These are phyloP conservation scores for Apostichopus japonicus DNA, from an alignment of 35 echinoderm and acorn worm species.

Conservation along the genomic window DNA sequence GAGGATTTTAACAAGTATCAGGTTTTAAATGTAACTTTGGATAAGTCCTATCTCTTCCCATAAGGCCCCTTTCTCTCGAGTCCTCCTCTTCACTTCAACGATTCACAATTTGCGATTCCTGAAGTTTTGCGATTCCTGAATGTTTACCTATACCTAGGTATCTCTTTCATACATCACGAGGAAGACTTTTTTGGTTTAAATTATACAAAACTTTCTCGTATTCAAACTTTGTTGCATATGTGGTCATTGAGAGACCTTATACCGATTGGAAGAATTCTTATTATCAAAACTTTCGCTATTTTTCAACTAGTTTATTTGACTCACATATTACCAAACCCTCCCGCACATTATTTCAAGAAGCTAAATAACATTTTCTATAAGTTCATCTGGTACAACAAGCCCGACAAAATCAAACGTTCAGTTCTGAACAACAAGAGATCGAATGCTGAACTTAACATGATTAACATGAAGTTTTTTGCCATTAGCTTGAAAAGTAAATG, in stretches of 20 bases:
- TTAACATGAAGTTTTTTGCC: not conserved
- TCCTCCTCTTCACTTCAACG: not conserved
- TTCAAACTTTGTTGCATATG: not conserved
- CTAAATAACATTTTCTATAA: not conserved
- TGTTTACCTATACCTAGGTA: not conserved
- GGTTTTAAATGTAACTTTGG: not conserved
- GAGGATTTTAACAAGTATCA: not conserved
- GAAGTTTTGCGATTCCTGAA: not conserved
- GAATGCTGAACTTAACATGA: not conserved
- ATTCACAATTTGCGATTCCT: not conserved
- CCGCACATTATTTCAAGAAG: not conserved
- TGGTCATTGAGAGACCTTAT: slow-evolving; percentile 14
- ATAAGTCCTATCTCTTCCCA: not conserved
- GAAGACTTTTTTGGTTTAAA: not conserved
- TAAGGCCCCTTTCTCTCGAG: not conserved
- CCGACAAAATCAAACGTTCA: slow-evolving; percentile 2
- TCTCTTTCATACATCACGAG: not conserved
- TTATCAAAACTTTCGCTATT: not conserved
- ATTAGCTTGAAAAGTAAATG: not conserved
- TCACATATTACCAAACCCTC: not conserved
- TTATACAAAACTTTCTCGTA: not conserved
- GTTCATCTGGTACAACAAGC: not conserved
- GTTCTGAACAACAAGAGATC: not conserved
- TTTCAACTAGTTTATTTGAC: too few species aligned
- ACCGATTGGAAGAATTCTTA: not conserved